A percentile compares a stretch with the other conserved stretches of the same genome.
These are phyloP conservation scores for Cepphus grylle DNA, from an alignment of 2,113 vertebrate genomes.

Conservation along the genomic window DNA sequence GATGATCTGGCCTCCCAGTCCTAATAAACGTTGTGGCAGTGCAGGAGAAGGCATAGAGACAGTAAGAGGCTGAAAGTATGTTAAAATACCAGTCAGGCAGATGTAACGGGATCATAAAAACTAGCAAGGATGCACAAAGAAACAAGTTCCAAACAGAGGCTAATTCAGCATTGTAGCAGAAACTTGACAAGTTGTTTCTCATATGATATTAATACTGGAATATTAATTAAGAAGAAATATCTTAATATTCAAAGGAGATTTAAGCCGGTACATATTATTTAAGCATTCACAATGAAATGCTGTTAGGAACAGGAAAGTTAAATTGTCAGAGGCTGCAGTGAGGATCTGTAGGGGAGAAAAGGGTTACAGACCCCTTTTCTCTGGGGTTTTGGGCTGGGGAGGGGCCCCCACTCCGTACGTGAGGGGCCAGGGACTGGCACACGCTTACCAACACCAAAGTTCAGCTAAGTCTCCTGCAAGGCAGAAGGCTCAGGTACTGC, in stretches of 20 bases:
- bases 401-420: fast-evolving
- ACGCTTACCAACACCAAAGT: neutral
- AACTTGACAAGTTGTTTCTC: neutral
- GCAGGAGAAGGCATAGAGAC: neutral
- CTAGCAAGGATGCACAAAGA: neutral
- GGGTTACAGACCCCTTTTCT: neutral
- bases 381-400: neutral
- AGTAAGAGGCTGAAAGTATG: neutral
- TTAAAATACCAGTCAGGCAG: neutral
- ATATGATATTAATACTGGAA: neutral
- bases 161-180: neutral
- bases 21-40: neutral
- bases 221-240: neutral
- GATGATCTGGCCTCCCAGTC: neutral
- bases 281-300: neutral
- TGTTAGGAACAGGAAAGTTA: neutral
- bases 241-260: neutral
- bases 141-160: neutral
- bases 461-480: neutral
- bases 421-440: neutral
- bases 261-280: neutral
- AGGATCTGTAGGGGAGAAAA: neutral
- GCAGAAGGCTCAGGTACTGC: neutral
- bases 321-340: neutral
- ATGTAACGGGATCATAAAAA: neutral